Evolutionary conservation across 1,140 invertebrate genomes (phyloP).

Genomic region (Lucilia sericata): DNA sequence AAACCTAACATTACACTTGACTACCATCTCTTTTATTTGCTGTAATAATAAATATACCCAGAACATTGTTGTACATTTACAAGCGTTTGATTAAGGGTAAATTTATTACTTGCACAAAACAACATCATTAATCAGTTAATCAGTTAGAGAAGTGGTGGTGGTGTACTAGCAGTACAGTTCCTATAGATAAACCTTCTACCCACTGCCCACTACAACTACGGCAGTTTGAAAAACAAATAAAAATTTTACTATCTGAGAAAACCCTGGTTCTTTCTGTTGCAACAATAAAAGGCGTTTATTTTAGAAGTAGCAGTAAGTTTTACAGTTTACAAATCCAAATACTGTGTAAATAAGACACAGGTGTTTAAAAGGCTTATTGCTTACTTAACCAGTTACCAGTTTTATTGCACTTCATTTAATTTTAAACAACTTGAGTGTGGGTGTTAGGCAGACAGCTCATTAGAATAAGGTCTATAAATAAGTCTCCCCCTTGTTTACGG

Average conservation of each 20-base stretch:
- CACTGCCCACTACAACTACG: neutral
- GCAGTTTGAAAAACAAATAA: neutral
- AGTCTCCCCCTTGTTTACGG: neutral
- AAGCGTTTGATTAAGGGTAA: neutral
- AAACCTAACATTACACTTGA: neutral
- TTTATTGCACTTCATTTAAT: neutral
- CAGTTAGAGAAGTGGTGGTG: neutral
- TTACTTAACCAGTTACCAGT: neutral
- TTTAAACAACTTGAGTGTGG: constrained; percentile 5
- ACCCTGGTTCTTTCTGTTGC: no score
- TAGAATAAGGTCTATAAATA: constrained; percentile 11
- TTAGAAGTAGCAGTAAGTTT: no score
- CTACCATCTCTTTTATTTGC: neutral
- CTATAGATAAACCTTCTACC: neutral
- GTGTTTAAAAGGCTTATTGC: constrained; percentile 27
- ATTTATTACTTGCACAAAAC: constrained; percentile 11
- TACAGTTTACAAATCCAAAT: no score
- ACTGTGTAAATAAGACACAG: neutral
- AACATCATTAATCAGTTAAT: constrained; percentile 33
- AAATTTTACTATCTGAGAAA: neutral
- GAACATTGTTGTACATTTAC: neutral
- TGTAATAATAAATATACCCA: neutral
- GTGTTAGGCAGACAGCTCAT: constrained; percentile 29
- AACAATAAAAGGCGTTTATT: neutral
- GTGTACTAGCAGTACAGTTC: neutral